Percentiles rank a stretch among this genome's conserved stretches.
phyloP scores from a whole-genome alignment of 2,797 vertebrate genomes.

The Carcharodon carcharias region DNA sequence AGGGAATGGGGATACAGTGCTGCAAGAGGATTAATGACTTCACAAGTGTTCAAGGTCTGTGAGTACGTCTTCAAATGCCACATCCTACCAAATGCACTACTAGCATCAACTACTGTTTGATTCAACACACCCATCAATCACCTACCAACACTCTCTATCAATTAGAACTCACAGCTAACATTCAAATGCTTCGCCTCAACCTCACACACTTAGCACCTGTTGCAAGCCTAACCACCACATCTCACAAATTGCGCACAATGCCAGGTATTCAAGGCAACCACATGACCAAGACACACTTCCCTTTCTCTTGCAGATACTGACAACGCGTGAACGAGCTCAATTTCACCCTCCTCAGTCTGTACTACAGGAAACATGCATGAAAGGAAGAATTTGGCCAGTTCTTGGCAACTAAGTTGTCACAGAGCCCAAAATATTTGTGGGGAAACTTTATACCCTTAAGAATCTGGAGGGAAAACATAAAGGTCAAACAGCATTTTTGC shows the following conservation, averaged over 20 bases:
- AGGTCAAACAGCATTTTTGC: background rate
- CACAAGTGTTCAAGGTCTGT: background rate
- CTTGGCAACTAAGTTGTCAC: background rate
- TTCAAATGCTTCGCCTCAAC: background rate
- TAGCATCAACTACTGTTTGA: background rate
- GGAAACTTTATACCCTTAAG: background rate
- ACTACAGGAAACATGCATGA: background rate
- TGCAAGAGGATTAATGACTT: background rate
- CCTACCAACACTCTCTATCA: background rate
- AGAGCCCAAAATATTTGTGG: constrained; percentile 1
- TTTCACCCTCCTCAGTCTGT: background rate
- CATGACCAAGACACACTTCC: background rate
- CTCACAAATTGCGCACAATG: background rate
- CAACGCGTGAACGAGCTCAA: background rate
- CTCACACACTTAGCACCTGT: background rate
- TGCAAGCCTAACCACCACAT: background rate
- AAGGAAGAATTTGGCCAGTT: background rate
- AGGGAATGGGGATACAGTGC: background rate
- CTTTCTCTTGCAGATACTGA: background rate
- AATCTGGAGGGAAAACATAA: background rate
- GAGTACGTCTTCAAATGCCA: background rate
- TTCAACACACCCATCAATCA: background rate
- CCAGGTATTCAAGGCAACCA: background rate
- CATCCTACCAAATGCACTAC: background rate
- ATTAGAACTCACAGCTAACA: background rate